Base-by-base conservation (phyloP, 2,888 invertebrate species). In the Alcis repandata region DNA sequence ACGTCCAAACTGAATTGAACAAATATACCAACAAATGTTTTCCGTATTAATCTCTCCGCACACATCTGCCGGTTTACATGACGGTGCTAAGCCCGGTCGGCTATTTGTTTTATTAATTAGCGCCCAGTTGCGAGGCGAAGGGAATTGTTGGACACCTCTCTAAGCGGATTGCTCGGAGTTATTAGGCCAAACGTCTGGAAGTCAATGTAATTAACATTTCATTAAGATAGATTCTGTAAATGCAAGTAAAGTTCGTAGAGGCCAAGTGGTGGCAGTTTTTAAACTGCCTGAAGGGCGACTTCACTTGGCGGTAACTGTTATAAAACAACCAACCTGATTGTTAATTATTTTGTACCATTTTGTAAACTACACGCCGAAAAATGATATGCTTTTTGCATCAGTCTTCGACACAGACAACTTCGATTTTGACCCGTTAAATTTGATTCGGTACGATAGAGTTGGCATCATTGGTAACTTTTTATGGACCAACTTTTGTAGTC, bases 61-160 rank as follows among this genome's bases (percentile, higher is more conserved):
- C 33, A 43, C 41, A 49, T 41, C 27, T 38, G 53, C 36, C 15
- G 9, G 52, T 60, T 52, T 40, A 32, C 54, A 20, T 56, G 32
- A 43, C 9, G 56, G 40, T 49, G 38, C 41, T 49, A 56, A 62
- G 54, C 56, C 41, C 48, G 61, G 54, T 56, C 49, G 56, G 40
- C 33, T 48, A 15, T 64, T 59, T 56, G 48, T 49, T 56, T 62
- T 22, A 19, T 38, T 63, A 58, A 53, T 59, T 48, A 63, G 63
- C 17, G n/a, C 22, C 27, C 27, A 40, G 33, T 56, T 36, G 32
- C 46, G 41, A 48, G 38, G 32, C 40, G 13, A 19, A 40, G 17
- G 43, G 51, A 15, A 20, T 22, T 19, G 41, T 45, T 8, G 36
- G 15, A 36, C 36, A n/a, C 13, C 53, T 38, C 17, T 49, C 13